These are phyloP conservation scores for Drosophila sulfurigaster DNA, from an alignment of 1,140 invertebrate species.

Conservation along the genomic window DNA sequence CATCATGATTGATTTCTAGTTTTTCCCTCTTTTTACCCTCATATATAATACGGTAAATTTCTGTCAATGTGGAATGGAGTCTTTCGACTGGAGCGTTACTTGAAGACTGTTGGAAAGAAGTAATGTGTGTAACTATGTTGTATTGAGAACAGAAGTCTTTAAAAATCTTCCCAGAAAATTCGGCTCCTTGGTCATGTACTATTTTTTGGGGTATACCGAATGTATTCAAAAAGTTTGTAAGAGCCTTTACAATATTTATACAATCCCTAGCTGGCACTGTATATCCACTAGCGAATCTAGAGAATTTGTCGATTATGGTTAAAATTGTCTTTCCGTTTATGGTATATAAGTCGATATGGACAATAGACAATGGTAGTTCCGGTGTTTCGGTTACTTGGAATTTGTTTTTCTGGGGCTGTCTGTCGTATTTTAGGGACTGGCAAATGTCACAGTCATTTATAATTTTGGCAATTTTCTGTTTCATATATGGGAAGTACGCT, in stretches of 20 bases:
- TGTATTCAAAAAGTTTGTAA: slow-evolving; percentile 3
- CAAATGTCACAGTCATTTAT: slow-evolving; percentile 7
- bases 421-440: slow-evolving; percentile 13
- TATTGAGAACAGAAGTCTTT: too few relatives aligned
- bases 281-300: background rate
- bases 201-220: slow-evolving; percentile 28
- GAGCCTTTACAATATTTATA: slow-evolving; percentile 8
- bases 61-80: background rate
- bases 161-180: too few relatives aligned
- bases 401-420: slow-evolving; percentile 19
- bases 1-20: background rate
- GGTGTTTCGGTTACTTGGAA: slow-evolving; percentile 15
- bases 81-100: background rate
- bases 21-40: background rate
- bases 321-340: slow-evolving; percentile 5
- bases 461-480: background rate
- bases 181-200: background rate
- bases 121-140: background rate
- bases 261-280: slow-evolving; percentile 5
- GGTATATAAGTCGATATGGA: slow-evolving; percentile 19
- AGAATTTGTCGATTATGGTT: slow-evolving; percentile 26
- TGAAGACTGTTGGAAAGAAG: slow-evolving; percentile 1
- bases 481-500: slow-evolving; percentile 3
- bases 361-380: background rate
- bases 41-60: background rate